These are phyloP conservation scores for Iselma pallidipennis DNA, from an alignment of 2,888 invertebrate genomes.

Conservation along the genomic window DNA sequence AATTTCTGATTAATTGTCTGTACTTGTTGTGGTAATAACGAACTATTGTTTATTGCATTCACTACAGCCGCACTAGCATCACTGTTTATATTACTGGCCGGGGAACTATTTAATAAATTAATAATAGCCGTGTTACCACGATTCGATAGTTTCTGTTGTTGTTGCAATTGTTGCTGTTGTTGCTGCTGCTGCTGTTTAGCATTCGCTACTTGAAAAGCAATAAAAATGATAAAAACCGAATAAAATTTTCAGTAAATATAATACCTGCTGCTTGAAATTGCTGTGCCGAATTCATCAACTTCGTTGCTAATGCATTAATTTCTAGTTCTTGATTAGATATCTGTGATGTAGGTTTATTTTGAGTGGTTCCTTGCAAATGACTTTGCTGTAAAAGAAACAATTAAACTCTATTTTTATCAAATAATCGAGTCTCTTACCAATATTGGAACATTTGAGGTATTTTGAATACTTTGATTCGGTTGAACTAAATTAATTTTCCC, in stretches of 20 bases:
- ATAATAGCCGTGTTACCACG: constrained; percentile 74
- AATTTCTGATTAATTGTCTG: constrained; percentile 52
- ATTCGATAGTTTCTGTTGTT: constrained; percentile 52
- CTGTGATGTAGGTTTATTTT: constrained; percentile 30
- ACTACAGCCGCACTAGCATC: constrained; percentile 66
- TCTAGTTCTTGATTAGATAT: constrained; percentile 60
- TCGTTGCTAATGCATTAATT: constrained; percentile 77
- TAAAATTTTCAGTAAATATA: not conserved
- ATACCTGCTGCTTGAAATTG: constrained; percentile 71
- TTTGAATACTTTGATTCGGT: constrained; percentile 56
- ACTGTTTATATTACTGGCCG: constrained; percentile 61
- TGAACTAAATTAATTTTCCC: constrained; percentile 57
- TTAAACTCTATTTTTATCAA: constrained; percentile 3
- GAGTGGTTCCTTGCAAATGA: constrained; percentile 37
- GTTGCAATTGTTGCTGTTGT: constrained; percentile 36
- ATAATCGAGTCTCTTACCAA: constrained; percentile 61
- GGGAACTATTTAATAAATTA: constrained; percentile 77
- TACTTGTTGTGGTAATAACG: constrained; percentile 50
- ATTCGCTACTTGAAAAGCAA: constrained; percentile 46
- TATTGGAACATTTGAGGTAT: constrained; percentile 67
- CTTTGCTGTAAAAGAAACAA: constrained; percentile 34
- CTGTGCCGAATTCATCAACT: constrained; percentile 81
- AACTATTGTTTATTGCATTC: constrained; percentile 52
- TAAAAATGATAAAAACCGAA: constrained; percentile 1
- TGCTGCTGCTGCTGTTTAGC: constrained; percentile 43